phyloP scores from a whole-genome alignment of 2,797 vertebrate genomes.

The Choloepus didactylus region DNA sequence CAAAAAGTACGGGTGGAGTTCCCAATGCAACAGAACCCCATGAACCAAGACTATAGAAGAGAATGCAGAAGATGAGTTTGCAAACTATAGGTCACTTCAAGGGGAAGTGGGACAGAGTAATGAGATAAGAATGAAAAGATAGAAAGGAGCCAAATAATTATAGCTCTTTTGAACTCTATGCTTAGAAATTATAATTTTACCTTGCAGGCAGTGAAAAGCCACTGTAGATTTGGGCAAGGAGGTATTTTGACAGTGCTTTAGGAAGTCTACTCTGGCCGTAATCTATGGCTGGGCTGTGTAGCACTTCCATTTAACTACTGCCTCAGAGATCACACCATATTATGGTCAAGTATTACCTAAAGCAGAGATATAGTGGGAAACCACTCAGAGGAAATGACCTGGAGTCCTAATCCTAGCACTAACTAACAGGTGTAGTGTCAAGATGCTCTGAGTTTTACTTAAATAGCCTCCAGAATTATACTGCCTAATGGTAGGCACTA shows the following conservation, averaged over 20 bases:
- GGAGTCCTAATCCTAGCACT: neutral
- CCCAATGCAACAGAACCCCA: neutral
- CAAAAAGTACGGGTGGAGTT: neutral
- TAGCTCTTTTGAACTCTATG: neutral
- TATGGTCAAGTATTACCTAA: constrained; percentile 3
- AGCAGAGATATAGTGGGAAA: constrained; percentile 5
- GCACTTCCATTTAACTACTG: constrained; percentile 15
- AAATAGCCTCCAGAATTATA: neutral
- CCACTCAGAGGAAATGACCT: neutral
- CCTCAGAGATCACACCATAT: neutral
- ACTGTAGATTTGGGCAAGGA: neutral
- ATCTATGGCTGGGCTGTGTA: neutral
- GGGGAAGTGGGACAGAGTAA: neutral
- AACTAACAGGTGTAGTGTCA: neutral
- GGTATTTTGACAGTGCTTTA: neutral
- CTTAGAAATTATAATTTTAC: neutral
- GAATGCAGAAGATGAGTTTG: neutral
- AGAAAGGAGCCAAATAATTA: neutral
- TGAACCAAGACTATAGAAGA: neutral
- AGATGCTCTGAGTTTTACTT: neutral
- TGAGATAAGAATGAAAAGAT: neutral
- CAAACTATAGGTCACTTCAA: neutral
- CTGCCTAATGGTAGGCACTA: neutral
- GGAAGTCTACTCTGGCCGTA: neutral
- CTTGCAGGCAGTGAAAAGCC: neutral